Percentiles rank a stretch among this genome's conserved stretches.
phyloP scores from a whole-genome alignment of 2,797 vertebrate species.

The Setipinna tenuifilis region DNA sequence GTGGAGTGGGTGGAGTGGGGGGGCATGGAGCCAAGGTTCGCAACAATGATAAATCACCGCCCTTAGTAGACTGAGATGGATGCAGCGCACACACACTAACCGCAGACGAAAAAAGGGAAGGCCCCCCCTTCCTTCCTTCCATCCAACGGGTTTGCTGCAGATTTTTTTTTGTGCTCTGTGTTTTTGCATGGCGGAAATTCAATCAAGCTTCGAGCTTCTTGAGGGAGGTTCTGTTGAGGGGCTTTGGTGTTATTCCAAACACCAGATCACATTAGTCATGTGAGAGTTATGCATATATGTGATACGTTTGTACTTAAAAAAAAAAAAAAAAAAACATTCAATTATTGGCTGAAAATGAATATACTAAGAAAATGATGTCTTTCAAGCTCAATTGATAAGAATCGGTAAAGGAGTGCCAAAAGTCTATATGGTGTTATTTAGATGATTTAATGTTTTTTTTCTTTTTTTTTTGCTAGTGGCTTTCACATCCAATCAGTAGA shows the following conservation, averaged over 20 bases:
- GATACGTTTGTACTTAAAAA: neutral
- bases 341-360: neutral
- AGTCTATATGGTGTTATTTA: neutral
- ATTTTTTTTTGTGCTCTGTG: neutral
- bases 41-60: conserved; percentile 55
- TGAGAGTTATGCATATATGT: neutral
- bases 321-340: neutral
- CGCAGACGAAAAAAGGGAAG: neutral
- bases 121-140: too few species aligned
- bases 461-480: neutral
- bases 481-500: neutral
- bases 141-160: too few species aligned
- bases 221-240: neutral
- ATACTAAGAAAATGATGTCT: neutral
- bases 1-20: neutral
- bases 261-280: neutral
- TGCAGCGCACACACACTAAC: conserved; percentile 16
- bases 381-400: neutral
- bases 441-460: neutral
- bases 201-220: neutral
- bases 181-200: neutral
- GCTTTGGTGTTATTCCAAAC: neutral
- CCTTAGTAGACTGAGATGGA: conserved; percentile 15
- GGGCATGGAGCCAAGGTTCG: conserved; percentile 9
- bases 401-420: neutral